Conservation (phyloP, 2,888 invertebrate species). For the Chrysomela aeneicollis region DNA sequence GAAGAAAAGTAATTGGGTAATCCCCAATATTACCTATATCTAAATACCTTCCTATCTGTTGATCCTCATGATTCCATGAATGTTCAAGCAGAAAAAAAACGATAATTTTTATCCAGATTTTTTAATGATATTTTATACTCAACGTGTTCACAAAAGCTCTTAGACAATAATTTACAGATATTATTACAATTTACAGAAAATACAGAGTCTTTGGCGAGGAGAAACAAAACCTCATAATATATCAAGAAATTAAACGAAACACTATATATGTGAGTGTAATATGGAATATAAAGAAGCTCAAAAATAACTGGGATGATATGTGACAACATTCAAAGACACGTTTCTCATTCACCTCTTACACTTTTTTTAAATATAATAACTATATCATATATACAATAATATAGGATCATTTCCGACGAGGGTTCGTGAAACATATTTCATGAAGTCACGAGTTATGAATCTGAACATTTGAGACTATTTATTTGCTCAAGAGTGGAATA, state of each 20-base stretch:
- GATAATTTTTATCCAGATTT: constrained; percentile 49
- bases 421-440: not conserved
- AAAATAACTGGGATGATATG: constrained; percentile 46
- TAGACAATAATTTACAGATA: constrained; percentile 57
- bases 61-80: too few species aligned
- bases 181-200: constrained; percentile 55
- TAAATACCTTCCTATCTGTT: too few species aligned
- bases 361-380: constrained; percentile 36
- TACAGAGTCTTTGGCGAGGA: constrained; percentile 59
- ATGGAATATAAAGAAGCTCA: constrained; percentile 32
- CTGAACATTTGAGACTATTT: too few species aligned
- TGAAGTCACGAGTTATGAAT: not conserved
- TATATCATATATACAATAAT: constrained; percentile 30
- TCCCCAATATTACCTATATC: too few species aligned
- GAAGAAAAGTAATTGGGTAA: too few species aligned
- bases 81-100: too few species aligned
- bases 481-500: too few species aligned
- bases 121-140: constrained; percentile 59
- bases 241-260: constrained; percentile 34
- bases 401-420: not conserved
- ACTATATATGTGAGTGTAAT: constrained; percentile 31
- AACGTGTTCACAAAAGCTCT: constrained; percentile 63
- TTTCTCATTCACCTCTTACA: constrained; percentile 57
- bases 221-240: constrained; percentile 49
- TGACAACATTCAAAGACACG: constrained; percentile 50